Conservation (phyloP, 2,797 vertebrate genomes). For the Cryptoblepharus egeriae region DNA sequence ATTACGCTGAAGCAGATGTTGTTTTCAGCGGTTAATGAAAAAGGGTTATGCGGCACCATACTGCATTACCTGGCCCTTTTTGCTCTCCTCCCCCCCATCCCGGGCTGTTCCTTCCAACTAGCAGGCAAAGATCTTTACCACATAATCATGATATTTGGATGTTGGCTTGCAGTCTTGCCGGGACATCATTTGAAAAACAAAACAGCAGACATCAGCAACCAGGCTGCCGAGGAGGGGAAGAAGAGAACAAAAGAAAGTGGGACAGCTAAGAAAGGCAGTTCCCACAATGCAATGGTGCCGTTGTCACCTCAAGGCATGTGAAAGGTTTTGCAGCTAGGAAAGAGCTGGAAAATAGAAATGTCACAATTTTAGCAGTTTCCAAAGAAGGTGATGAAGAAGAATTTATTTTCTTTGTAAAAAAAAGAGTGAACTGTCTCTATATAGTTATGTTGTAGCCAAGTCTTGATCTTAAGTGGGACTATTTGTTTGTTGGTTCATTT, state of each 20-base stretch:
- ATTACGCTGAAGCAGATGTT: slow-evolving; percentile 65
- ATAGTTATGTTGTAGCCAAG: neutral
- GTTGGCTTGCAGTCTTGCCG: slow-evolving; percentile 34
- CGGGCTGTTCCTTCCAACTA: neutral
- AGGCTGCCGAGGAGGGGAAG: slow-evolving; percentile 1
- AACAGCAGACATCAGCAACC: slow-evolving; percentile 50
- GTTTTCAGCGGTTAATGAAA: slow-evolving; percentile 60
- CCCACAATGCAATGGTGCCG: slow-evolving; percentile 33
- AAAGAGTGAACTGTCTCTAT: neutral
- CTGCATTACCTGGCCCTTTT: slow-evolving; percentile 1
- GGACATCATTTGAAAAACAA: slow-evolving; percentile 37
- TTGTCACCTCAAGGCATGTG: slow-evolving; percentile 21
- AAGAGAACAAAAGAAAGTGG: slow-evolving; percentile 28
- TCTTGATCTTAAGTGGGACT: neutral
- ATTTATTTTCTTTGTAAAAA: neutral
- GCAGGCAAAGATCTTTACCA: slow-evolving; percentile 28
- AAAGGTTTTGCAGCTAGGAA: slow-evolving; percentile 40
- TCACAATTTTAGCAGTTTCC: slow-evolving; percentile 42
- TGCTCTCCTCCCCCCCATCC: neutral
- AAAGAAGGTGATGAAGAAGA: slow-evolving; percentile 34
- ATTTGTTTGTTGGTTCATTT: no score
- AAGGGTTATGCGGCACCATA: slow-evolving; percentile 54
- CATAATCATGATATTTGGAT: slow-evolving; percentile 43
- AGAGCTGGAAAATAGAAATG: slow-evolving; percentile 26
- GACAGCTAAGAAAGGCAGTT: slow-evolving; percentile 39